Base-by-base conservation (phyloP, 2,797 vertebrate species). In the Lutjanus campechanus region DNA sequence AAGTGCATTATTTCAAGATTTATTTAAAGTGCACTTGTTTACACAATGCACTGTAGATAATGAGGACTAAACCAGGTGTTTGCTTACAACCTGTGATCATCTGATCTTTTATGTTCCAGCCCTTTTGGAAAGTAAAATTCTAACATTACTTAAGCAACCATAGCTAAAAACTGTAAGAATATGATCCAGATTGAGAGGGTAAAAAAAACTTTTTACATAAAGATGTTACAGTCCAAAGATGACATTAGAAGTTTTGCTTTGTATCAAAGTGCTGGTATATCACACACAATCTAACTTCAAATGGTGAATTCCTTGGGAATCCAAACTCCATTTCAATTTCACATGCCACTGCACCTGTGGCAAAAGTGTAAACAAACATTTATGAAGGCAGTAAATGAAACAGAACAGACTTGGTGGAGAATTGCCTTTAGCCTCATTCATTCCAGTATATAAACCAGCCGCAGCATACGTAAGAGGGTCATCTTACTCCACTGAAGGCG, bases 301-400 rank as follows among this genome's bases (percentile, higher is more conserved):
- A 69, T 54, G 66, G 51, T 43, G 22, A 70, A 69, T 72, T 87
- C 61, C 55, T 67, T 8, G 9, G 64, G 65, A 88, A 74, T 12
- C 7, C 74, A 77, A 70, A 76, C 43, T 71, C 73, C 69, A 53
- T 87, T 89, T 80, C 79, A 86, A 88, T 89, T 89, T 92, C 88
- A 90, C 85, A 76, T 83, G 67, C 72, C 71, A 19, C 44, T 86
- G 87, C 85, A 80, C 76, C 85, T 74, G 79, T 64, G 77, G 73
- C 76, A 50, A 71, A 70, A 86, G 69, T 82, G 84, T 85, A 87
- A 87, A 87, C 86, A 88, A 86, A 89, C 82, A 70, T 88, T 82
- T 80, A 79, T 74, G 71, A 66, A 84, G 58, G 76, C 79, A 77
- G 82, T 29, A 87, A 90, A 85, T 85, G 83, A 88, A 90, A 85